A percentile compares a stretch with the other conserved stretches of the same genome.
These are phyloP conservation scores for Notothenia rossii DNA, from an alignment of 2,113 vertebrate genomes.

Conservation along the genomic window DNA sequence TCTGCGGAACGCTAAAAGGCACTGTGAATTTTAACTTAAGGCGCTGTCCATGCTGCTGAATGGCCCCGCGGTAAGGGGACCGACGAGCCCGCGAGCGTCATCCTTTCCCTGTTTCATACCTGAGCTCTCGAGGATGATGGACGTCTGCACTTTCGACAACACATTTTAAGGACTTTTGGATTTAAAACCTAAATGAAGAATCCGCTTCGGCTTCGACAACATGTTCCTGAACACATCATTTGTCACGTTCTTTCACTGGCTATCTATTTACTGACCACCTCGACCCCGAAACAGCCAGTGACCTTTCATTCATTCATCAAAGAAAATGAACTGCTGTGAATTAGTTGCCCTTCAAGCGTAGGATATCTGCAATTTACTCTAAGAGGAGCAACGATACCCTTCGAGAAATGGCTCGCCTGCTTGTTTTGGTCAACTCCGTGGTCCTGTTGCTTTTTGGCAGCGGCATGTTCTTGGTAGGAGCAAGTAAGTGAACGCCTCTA, in stretches of 20 bases:
- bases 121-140: slow-evolving; percentile 32
- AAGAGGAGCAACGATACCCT: slow-evolving; percentile 35
- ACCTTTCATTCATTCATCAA: slow-evolving; percentile 14
- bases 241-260: slow-evolving; percentile 38
- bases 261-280: slow-evolving; percentile 55
- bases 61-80: slow-evolving; percentile 20
- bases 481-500: slow-evolving; percentile 87
- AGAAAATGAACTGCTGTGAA: slow-evolving; percentile 50
- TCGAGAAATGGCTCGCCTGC: slow-evolving; percentile 81
- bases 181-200: slow-evolving; percentile 60
- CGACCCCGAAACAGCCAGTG: slow-evolving; percentile 14
- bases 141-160: slow-evolving; percentile 1
- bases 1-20: not conserved
- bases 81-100: slow-evolving; percentile 26
- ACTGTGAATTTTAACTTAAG: slow-evolving; percentile 32
- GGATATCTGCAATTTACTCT: slow-evolving; percentile 18
- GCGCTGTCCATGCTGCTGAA: slow-evolving; percentile 73
- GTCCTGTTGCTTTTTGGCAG: slow-evolving; percentile 92
- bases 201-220: slow-evolving; percentile 17
- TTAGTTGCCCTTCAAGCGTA: slow-evolving; percentile 41
- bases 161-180: slow-evolving; percentile 48
- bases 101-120: slow-evolving; percentile 33
- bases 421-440: slow-evolving; percentile 82
- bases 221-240: slow-evolving; percentile 54
- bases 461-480: slow-evolving; percentile 91